Base-by-base conservation (phyloP, 30 jellyfish, hydroid and myxozoan species). In the Turritopsis rubra region DNA sequence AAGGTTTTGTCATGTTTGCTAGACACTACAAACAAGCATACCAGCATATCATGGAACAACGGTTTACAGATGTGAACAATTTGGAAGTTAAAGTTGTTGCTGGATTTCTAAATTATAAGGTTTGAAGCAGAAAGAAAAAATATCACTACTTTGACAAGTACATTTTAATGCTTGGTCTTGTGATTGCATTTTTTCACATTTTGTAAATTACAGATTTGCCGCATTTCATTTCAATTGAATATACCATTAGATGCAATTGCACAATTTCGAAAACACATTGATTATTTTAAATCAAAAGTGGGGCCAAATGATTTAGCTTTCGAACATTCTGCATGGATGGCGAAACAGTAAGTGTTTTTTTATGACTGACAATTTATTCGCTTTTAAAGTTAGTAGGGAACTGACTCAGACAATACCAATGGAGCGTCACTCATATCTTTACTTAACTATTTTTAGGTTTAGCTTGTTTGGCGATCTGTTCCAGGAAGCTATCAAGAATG, bases 291-390 rank as follows among this genome's bases (percentile, higher is more conserved):
- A 80, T 21, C 88, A 17, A 91, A 87, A 72, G 75, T 83, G 71
- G 98, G 98, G 7, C 72, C 81, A 23, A 66, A 83, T 23, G 96
- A 88, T 28, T 85, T 91, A 28, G 79, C 79, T 13, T 91, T 91
- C 81, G 98, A 91, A 74, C 98, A 91, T 30, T 88, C 91, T 3
- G 96, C 96, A 0, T 91, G 98, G 98, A 88, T 91, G 98, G 98
- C 95, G 21, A 84, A 88, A 82, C 98, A 91, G 98, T 91, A 30
- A 70, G 96, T 79, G 18, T 4, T 1, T 60, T 26, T 25, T 76
- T n/a, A 0, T 19, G 21, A n/a, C n/a, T n/a, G n/a, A n/a, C n/a
- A n/a, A n/a, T n/a, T n/a, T n/a, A n/a, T n/a, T n/a, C n/a, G n/a
- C n/a, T n/a, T n/a, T n/a, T n/a, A n/a, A n/a, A n/a, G n/a, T n/a